phyloP scores from a whole-genome alignment of 2,888 invertebrate species.

The Apotomis capreana region DNA sequence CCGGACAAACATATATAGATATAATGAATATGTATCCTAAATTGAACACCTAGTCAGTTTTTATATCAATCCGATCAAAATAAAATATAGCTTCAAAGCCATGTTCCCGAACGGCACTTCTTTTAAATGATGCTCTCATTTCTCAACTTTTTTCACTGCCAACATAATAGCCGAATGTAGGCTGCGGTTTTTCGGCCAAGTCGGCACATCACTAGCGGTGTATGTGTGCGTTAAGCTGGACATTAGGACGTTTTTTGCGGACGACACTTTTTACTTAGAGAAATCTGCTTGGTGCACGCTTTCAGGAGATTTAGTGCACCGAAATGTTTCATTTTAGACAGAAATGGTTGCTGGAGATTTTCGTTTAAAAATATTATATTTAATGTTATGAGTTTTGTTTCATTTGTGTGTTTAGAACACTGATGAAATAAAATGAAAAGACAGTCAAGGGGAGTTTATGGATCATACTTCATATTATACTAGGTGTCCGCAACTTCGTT shows the following conservation, averaged over 20 bases:
- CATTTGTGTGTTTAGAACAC: no score
- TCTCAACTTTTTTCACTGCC: background rate
- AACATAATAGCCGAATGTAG: background rate
- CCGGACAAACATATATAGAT: no score
- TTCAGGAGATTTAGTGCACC: slow-evolving; percentile 27
- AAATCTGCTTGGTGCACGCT: slow-evolving; percentile 22
- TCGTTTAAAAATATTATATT: background rate
- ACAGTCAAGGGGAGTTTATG: background rate
- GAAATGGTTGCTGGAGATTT: background rate
- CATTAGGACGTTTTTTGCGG: slow-evolving; percentile 35
- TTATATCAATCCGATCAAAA: no score
- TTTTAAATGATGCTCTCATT: background rate
- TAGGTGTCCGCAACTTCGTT: no score
- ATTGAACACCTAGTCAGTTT: no score
- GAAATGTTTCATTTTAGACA: slow-evolving; percentile 15
- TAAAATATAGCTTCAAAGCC: no score
- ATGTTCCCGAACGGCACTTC: no score
- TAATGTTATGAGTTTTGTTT: background rate
- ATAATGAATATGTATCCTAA: no score
- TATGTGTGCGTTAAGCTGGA: slow-evolving; percentile 36
- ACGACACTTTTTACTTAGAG: slow-evolving; percentile 36
- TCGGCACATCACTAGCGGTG: slow-evolving; percentile 7
- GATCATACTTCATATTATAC: background rate
- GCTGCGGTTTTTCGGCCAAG: slow-evolving; percentile 3
- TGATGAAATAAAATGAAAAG: no score